Base-by-base conservation (phyloP, 2,888 invertebrate species). In the Synanthedon vespiformis region DNA sequence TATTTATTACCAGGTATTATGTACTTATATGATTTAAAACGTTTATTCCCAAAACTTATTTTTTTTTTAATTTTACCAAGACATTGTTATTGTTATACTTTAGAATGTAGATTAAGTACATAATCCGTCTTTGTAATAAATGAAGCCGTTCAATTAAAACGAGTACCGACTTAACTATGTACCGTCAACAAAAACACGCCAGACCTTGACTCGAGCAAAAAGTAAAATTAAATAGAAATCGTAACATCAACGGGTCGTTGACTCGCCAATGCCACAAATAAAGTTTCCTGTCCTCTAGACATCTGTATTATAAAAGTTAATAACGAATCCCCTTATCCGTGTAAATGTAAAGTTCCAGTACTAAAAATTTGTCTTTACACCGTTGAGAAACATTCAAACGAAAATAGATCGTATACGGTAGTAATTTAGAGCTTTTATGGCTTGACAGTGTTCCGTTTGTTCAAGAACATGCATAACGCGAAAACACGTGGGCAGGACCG, bases 401-500 rank as follows among this genome's bases (percentile, higher is more conserved):
- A 44, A 44, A 2, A 13, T 44, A 14, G 44, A 13, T 14, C 44
- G 44, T 44, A 44, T 4, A 0, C 2, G 1, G 2, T 44, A 13
- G 44, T 0, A 22, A 4, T 13, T 44, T 44, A 6, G 44, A 11
- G n/a, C 44, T 44, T 2, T 44, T 11, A 44, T 44, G 14, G 44
- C 44, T 44, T 44, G n/a, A 44, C 14, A n/a, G 44, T 13, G 13
- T 44, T 12, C 14, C 2, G 13, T 44, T 8, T 13, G 44, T 6
- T 13, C 13, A 44, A 44, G n/a, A 44, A 44, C n/a, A 44, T 44
- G 44, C 44, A 61, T 53, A 48, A 44, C 44, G 53, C 59, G 55
- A 64, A 65, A 70, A 64, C 69, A 72, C 64, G 77, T 76, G 70
- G 75, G 74, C 57, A 59, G 74, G 59, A 72, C 71, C 64, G 67